Conservation (phyloP, 2,797 vertebrate genomes). For the Melanotaenia pygmaea region DNA sequence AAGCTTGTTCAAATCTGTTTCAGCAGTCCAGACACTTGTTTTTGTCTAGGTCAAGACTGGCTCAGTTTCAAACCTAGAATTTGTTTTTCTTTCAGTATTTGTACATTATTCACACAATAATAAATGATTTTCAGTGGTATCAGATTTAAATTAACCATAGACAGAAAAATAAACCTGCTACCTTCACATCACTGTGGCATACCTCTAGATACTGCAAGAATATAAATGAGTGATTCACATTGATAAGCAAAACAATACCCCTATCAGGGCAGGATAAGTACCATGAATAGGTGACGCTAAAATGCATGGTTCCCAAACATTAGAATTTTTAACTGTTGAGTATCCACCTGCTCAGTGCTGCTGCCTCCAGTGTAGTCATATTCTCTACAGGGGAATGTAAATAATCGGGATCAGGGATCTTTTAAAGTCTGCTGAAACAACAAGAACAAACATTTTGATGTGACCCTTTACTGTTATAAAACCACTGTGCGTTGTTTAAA, state of each 20-base stretch:
- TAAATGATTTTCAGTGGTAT: constrained; percentile 84
- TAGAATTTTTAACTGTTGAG: constrained; percentile 6
- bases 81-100: constrained; percentile 79
- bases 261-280: constrained; percentile 68
- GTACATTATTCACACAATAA: constrained; percentile 87
- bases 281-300: constrained; percentile 58
- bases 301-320: constrained; percentile 42
- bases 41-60: constrained; percentile 73
- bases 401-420: constrained; percentile 19
- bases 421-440: neutral
- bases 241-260: constrained; percentile 37
- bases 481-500: constrained; percentile 9
- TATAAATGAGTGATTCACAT: constrained; percentile 60
- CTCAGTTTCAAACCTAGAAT: constrained; percentile 80
- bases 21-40: constrained; percentile 59
- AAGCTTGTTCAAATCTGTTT: constrained; percentile 54
- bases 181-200: constrained; percentile 78
- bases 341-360: constrained; percentile 25
- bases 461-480: neutral
- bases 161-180: constrained; percentile 78
- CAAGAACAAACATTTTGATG: neutral
- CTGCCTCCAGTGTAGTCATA: constrained; percentile 39
- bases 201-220: constrained; percentile 47
- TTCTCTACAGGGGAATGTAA: constrained; percentile 50
- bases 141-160: constrained; percentile 81